Base-by-base conservation (phyloP, 2,888 invertebrate species). In the Sceliomorpha sp. region DNA sequence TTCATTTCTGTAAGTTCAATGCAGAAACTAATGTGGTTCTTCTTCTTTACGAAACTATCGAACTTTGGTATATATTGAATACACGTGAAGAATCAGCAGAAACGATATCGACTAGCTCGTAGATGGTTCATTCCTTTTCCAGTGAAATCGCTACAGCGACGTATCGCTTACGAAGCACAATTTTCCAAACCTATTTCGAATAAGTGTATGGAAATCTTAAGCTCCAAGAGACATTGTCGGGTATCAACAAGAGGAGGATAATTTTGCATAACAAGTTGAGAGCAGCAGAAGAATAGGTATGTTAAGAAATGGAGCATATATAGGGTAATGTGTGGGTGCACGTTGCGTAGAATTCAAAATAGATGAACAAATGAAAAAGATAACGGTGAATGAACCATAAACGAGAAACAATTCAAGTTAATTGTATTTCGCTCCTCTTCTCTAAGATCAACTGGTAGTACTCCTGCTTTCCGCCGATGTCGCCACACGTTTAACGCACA, bases 231-330 rank as follows among this genome's bases (percentile, higher is more conserved):
- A 29, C 8, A 8, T 29, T 29, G 29, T 29, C 29, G 29, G 29
- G 29, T 8, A 29, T 9, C n/a, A 9, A 29, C n/a, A 7, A 29
- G 55, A 63, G 71, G 71, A 55, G 74, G 76, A 74, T 76, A 75
- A 76, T 70, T 76, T 73, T 74, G 75, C 78, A 76, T 76, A 79
- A 74, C 76, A 71, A 80, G 72, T 55, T 66, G 15, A 40, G 42
- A 51, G 42, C 15, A 31, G 32, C 36, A 13, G 20, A 24, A 20
- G 51, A 39, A 51, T 39, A 34, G 45, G 45, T 42, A 36, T 20
- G 50, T 45, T 56, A 20, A 50, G 53, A 26, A 24, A n/a, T n/a
- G 9, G 12, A 55, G 50, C 26, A 58, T 58, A 64, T 51, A 9
- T 2, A 12, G 10, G 13, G 36, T 3, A 36, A 13, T 36, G 36